phyloP scores from a whole-genome alignment of 2,113 vertebrate genomes.

The Aplodontia rufa region DNA sequence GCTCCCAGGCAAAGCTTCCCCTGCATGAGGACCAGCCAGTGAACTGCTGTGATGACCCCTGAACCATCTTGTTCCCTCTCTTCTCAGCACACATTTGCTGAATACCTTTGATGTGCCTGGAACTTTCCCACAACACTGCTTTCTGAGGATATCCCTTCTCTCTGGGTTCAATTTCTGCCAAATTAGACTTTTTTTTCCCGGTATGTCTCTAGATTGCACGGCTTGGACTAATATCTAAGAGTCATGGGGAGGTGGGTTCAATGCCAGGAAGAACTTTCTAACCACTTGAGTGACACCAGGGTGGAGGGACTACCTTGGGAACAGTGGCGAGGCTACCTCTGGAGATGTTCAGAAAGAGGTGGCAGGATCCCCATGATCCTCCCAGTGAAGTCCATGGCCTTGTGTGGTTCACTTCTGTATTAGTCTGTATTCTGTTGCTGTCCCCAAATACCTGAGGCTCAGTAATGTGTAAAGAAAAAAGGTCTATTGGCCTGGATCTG shows the following conservation, averaged over 20 bases:
- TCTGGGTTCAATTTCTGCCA: neutral
- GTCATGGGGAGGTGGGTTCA: neutral
- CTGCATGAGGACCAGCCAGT: fast-evolving
- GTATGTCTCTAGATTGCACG: neutral
- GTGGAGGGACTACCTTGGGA: neutral
- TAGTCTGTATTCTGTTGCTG: too few species aligned
- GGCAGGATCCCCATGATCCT: fast-evolving
- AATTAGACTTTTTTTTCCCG: neutral
- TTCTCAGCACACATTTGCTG: fast-evolving
- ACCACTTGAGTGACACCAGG: neutral
- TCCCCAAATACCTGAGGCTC: neutral
- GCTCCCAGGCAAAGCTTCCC: too few species aligned
- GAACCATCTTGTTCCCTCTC: fast-evolving
- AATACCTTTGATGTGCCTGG: neutral
- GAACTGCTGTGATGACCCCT: fast-evolving
- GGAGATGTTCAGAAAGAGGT: neutral
- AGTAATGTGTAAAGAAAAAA: neutral
- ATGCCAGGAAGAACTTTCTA: neutral
- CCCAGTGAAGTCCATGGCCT: neutral
- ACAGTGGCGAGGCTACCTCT: neutral
- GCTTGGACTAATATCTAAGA: neutral
- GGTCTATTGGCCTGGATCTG: neutral
- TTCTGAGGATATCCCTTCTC: too few species aligned
- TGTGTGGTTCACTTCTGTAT: too few species aligned
- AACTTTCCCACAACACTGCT: neutral